Evolutionary conservation across 2,888 invertebrate genomes (phyloP), one percentile per base, ranked within the genome.

Genomic region (Frankliniella intonsa): DNA sequence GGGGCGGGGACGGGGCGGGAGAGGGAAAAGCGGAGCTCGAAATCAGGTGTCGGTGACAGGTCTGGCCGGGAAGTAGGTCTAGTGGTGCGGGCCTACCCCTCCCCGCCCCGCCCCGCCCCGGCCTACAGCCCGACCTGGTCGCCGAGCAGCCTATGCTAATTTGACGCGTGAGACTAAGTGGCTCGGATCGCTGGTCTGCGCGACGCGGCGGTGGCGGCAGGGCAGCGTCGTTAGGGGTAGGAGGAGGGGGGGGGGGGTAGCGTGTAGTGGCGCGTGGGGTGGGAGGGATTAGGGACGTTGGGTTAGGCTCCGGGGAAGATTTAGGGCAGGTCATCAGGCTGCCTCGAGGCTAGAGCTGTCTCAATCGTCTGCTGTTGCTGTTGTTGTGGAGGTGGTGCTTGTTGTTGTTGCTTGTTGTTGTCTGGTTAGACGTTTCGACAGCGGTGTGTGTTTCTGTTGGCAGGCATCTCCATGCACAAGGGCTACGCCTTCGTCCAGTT

Each of bases 401-500:
- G 38, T 38, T 2, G 38, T 38, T 38, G 38, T 38, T 38, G 38
- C 5, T 38, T 38, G n/a, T n/a, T n/a, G n/a, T 38, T 38, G 38
- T 38, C 5, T 38, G 38, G 2, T 38, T 38, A 14, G 55, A 55
- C 55, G 10, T 19, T 84, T 81, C 82, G 82, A 83, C 82, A 38
- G 80, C 81, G 25, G 17, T 14, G 11, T 50, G 14, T 84, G 84
- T 81, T 84, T 85, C 85, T 84, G 85, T 85, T 90, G 89, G 8
- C 89, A 91, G 92, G 92, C 84, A 93, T 94, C 86, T 94, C 94
- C 83, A 93, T 94, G 92, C 94, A 94, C 89, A 94, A 94, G 89
- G 94, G 94, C 84, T 94, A 94, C 87, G 94, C 94, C 80, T 94
- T 94, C 88, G 93, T 94, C 83, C 94, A 94, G 88, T 94, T 92